phyloP scores from a whole-genome alignment of 2,797 vertebrate species.

The Cossypha caffra region DNA sequence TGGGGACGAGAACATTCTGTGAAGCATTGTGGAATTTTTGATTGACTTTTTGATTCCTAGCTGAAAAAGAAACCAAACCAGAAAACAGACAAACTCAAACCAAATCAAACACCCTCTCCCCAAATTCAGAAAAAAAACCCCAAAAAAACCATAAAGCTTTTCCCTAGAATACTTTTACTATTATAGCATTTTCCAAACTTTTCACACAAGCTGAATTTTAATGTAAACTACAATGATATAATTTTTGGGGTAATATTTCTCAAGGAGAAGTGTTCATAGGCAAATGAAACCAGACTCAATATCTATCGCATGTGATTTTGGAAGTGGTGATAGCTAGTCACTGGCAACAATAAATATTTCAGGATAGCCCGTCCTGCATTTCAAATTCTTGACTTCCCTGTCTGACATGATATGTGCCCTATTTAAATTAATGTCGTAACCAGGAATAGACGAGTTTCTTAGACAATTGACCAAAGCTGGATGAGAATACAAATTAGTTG shows the following conservation, averaged over 20 bases:
- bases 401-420: background rate
- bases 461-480: background rate
- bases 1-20: background rate
- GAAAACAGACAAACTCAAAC: background rate
- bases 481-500: background rate
- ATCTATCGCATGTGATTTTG: background rate
- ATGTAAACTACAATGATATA: background rate
- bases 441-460: background rate
- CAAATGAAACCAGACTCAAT: background rate
- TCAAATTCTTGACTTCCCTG: background rate
- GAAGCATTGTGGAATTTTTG: background rate
- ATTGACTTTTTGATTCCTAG: background rate
- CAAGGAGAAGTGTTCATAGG: background rate
- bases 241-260: background rate
- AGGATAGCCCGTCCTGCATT: background rate
- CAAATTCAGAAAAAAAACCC: background rate
- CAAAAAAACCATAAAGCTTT: background rate
- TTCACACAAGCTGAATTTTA: background rate
- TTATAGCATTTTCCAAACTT: background rate
- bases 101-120: fast-evolving
- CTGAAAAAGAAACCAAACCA: background rate
- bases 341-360: background rate
- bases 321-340: background rate
- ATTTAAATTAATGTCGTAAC: background rate
- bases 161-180: background rate